phyloP scores from a whole-genome alignment of 2,797 vertebrate genomes.

The Pampus argenteus region DNA sequence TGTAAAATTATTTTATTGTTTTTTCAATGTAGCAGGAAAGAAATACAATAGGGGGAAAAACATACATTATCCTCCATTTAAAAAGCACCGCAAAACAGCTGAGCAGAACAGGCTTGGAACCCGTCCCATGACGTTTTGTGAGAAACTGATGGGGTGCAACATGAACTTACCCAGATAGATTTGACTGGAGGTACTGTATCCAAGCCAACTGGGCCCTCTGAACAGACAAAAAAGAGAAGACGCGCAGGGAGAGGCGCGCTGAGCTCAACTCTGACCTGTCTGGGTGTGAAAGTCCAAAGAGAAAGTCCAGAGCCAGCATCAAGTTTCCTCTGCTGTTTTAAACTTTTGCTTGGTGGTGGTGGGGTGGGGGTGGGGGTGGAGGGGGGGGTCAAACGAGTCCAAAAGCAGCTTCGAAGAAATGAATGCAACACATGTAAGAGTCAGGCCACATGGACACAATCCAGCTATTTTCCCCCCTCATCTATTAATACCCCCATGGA shows the following conservation, averaged over 20 bases:
- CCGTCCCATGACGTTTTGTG: not conserved
- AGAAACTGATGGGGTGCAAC: conserved; percentile 36
- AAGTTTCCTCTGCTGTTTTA: conserved; percentile 59
- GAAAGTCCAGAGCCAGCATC: conserved; percentile 69
- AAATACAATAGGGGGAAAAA: no score
- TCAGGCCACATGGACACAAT: conserved; percentile 44
- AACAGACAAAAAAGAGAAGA: conserved; percentile 42
- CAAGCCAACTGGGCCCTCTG: conserved; percentile 41
- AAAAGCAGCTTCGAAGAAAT: conserved; percentile 53
- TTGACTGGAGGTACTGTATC: conserved; percentile 37
- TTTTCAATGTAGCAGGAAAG: not conserved
- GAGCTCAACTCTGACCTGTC: conserved; percentile 68
- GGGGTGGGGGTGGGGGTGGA: no score
- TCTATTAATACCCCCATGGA: conserved; percentile 56
- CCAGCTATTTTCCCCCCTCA: conserved; percentile 42
- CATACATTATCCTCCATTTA: not conserved
- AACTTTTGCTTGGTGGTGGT: conserved; percentile 34
- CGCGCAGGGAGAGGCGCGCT: conserved; percentile 34
- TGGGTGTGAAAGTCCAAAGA: conserved; percentile 67
- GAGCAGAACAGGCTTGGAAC: conserved; percentile 11
- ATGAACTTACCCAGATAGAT: conserved; percentile 48
- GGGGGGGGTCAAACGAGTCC: conserved; percentile 67
- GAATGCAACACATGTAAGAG: conserved; percentile 66
- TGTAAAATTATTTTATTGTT: not conserved
- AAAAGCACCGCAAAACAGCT: conserved; percentile 1